These are phyloP conservation scores for Microplitis deprimator DNA, from an alignment of 2,888 invertebrate genomes.

Conservation along the genomic window DNA sequence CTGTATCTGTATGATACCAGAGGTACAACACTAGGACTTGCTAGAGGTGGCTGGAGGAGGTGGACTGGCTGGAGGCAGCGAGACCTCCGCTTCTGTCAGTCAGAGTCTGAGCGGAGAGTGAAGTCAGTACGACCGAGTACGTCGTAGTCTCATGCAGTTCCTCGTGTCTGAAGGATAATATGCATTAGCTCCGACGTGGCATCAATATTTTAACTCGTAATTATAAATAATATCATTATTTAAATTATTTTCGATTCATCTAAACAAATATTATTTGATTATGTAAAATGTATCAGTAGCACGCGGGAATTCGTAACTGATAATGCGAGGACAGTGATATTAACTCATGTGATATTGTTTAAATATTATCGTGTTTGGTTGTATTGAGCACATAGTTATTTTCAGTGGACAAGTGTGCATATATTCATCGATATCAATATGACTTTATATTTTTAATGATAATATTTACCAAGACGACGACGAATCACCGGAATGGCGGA, in stretches of 20 bases:
- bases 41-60: slow-evolving; percentile 1
- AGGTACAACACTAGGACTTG: background rate
- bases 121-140: background rate
- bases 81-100: background rate
- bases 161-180: background rate
- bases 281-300: background rate
- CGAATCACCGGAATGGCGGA: slow-evolving; percentile 53
- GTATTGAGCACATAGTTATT: slow-evolving; percentile 21
- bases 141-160: background rate
- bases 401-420: slow-evolving; percentile 13
- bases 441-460: slow-evolving; percentile 17
- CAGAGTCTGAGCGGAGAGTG: background rate
- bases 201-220: slow-evolving; percentile 9
- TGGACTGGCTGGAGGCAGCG: slow-evolving; percentile 19
- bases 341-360: background rate
- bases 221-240: background rate
- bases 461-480: slow-evolving; percentile 22
- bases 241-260: too few relatives aligned
- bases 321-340: slow-evolving; percentile 11
- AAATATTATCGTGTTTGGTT: slow-evolving; percentile 18
- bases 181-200: slow-evolving; percentile 45
- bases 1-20: slow-evolving; percentile 34
- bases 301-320: background rate
- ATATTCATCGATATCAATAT: slow-evolving; percentile 29
- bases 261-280: too few relatives aligned